Conservation (phyloP, 2,113 vertebrate genomes). For the Helogale parvula region DNA sequence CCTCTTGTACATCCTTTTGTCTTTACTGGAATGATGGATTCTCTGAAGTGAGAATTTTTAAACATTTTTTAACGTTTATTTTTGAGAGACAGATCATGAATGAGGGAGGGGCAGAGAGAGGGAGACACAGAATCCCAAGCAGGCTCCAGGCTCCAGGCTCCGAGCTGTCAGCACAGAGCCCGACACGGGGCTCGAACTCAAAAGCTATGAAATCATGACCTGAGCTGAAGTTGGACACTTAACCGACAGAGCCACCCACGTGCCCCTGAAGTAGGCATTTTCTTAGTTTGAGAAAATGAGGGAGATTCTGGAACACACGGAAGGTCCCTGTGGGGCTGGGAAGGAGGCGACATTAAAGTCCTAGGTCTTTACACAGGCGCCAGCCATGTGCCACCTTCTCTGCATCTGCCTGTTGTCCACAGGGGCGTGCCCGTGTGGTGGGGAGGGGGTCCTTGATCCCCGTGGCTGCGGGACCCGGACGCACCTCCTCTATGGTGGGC, state of each 20-base stretch:
- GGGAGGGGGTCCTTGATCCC: background rate
- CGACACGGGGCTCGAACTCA: too few species aligned
- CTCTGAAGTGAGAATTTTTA: background rate
- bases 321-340: background rate
- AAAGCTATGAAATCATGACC: too few species aligned
- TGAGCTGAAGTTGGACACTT: too few species aligned
- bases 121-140: too few species aligned
- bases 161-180: too few species aligned
- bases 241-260: too few species aligned
- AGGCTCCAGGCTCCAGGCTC: too few species aligned
- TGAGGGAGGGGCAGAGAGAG: too few species aligned
- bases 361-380: rapidly evolving
- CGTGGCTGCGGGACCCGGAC: background rate
- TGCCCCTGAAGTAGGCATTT: background rate
- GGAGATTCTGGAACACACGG: background rate
- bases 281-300: background rate
- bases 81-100: too few species aligned
- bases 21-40: background rate
- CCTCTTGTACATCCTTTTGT: background rate
- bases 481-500: conserved; percentile 96
- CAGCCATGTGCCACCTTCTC: rapidly evolving
- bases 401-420: too few species aligned
- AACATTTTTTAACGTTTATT: background rate
- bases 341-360: too few species aligned
- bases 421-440: background rate